A percentile compares a stretch with the other conserved stretches of the same genome.
Conservation (phyloP, 2,888 invertebrate species). For the Tubulanus polymorphus region DNA sequence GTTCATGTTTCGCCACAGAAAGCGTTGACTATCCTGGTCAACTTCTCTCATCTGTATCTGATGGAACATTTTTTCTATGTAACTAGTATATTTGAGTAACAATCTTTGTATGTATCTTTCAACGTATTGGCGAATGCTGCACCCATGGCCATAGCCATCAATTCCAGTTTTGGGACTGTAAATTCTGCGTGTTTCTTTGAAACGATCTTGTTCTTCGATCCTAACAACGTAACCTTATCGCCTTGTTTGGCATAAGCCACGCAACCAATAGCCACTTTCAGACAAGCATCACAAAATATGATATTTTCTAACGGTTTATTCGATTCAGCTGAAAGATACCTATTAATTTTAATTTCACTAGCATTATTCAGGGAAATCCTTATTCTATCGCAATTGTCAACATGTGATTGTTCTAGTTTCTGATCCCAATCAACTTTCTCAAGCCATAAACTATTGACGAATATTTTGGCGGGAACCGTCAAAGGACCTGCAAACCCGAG, state of each 20-base stretch:
- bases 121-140: background rate
- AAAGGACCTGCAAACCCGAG: background rate
- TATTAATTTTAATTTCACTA: background rate
- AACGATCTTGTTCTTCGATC: background rate
- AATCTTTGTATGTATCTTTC: background rate
- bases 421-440: background rate
- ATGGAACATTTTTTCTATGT: constrained; percentile 16
- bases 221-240: background rate
- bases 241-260: background rate
- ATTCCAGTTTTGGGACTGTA: background rate
- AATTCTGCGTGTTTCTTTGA: background rate
- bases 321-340: background rate
- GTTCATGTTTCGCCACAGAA: constrained; percentile 13
- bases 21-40: constrained; percentile 10
- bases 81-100: too few relatives aligned
- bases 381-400: background rate
- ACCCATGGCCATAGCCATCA: background rate
- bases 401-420: background rate
- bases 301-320: background rate
- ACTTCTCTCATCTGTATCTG: constrained; percentile 3
- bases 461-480: background rate
- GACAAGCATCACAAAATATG: background rate
- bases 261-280: background rate
- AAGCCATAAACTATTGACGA: background rate
- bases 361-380: background rate